phyloP scores from a whole-genome alignment of 2,888 invertebrate genomes.

The Microdon myrmicae region DNA sequence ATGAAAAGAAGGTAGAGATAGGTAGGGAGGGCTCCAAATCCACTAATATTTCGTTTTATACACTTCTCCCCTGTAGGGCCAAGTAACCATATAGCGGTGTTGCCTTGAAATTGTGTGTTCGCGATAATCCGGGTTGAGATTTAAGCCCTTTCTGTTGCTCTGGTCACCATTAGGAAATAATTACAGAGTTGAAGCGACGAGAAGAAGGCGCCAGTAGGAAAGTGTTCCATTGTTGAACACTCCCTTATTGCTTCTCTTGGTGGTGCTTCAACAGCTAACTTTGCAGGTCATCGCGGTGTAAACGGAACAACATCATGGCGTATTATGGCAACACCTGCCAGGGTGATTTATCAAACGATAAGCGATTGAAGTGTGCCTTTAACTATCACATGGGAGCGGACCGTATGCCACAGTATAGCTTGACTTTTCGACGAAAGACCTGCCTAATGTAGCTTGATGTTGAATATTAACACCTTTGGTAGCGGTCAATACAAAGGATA shows the following conservation, averaged over 20 bases:
- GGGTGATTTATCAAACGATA: slow-evolving; percentile 49
- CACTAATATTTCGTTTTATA: slow-evolving; percentile 9
- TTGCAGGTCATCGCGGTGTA: no score
- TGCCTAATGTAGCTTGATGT: no score
- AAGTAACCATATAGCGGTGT: no score
- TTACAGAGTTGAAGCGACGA: slow-evolving; percentile 20
- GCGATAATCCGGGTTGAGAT: slow-evolving; percentile 20
- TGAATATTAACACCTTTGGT: no score
- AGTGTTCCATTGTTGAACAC: slow-evolving; percentile 3
- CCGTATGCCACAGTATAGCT: slow-evolving; percentile 14
- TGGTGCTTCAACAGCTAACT: background rate
- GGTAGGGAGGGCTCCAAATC: background rate
- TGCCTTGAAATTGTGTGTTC: no score
- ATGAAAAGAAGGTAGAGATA: slow-evolving; percentile 1
- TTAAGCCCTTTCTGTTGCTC: slow-evolving; percentile 27
- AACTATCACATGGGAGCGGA: slow-evolving; percentile 26
- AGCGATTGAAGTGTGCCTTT: slow-evolving; percentile 41
- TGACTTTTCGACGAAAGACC: no score
- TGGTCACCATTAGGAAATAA: slow-evolving; percentile 46
- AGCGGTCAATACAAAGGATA: no score
- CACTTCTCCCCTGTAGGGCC: no score
- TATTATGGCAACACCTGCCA: slow-evolving; percentile 43
- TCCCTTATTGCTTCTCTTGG: slow-evolving; percentile 12
- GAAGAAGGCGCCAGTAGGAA: slow-evolving; percentile 27
- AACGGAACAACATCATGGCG: no score